Conservation (phyloP, 2,797 vertebrate species). For the Anguilla megastoma region DNA sequence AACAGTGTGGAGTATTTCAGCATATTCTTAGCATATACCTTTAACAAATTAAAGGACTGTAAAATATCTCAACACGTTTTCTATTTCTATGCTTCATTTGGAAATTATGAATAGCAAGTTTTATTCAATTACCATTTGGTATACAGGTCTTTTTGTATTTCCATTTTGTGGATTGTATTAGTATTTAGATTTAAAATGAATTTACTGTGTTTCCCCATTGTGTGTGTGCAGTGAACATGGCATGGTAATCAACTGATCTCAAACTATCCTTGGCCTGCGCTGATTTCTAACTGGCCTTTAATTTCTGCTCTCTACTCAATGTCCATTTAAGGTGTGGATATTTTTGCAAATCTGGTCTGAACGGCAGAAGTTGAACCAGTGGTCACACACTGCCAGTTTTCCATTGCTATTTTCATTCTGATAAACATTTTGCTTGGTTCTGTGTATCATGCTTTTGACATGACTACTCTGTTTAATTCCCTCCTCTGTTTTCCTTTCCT, state of each 20-base stretch:
- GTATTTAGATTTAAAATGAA: background rate
- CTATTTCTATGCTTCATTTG: background rate
- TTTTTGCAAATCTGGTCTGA: background rate
- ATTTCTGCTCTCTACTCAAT: background rate
- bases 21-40: background rate
- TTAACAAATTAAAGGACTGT: background rate
- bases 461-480: slow-evolving; percentile 43
- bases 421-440: slow-evolving; percentile 37
- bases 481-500: slow-evolving; percentile 47
- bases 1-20: background rate
- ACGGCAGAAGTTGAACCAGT: background rate
- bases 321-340: background rate
- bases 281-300: slow-evolving; percentile 9
- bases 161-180: background rate
- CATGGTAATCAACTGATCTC: background rate
- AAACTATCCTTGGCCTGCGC: background rate
- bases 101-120: background rate
- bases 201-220: background rate
- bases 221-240: background rate
- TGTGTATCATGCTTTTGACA: background rate
- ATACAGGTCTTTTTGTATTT: background rate
- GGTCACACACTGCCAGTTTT: background rate
- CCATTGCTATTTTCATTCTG: slow-evolving; percentile 23
- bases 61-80: background rate
- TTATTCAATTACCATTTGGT: background rate